phyloP scores from a whole-genome alignment of 2,797 vertebrate species.

The Ctenochaetus hawaiiensis region DNA sequence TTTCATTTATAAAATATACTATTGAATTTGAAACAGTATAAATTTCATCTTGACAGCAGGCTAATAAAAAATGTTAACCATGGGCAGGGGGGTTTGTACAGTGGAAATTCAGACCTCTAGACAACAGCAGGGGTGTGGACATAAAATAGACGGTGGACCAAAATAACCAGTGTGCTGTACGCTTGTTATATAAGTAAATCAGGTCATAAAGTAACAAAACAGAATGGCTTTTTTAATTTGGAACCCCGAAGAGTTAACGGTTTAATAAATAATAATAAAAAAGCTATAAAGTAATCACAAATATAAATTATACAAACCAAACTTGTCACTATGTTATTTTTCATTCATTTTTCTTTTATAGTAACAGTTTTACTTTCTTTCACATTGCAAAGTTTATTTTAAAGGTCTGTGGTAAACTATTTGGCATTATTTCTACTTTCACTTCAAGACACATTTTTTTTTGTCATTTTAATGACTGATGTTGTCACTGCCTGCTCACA shows the following conservation, averaged over 20 bases:
- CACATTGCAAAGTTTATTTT: not conserved
- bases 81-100: conserved; percentile 26
- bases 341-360: not conserved
- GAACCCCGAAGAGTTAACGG: not conserved
- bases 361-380: not conserved
- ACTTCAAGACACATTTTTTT: not conserved
- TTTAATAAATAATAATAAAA: conserved; percentile 12
- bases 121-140: conserved; percentile 24
- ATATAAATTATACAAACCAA: not conserved
- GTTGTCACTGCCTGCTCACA: not conserved
- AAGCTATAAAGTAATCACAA: not conserved
- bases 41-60: conserved; percentile 63
- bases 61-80: conserved; percentile 30
- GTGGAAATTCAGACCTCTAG: conserved; percentile 13
- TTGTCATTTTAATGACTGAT: not conserved
- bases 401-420: not conserved
- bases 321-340: not conserved
- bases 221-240: not conserved
- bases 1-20: conserved; percentile 73
- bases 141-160: conserved; percentile 4
- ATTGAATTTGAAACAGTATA: conserved; percentile 68
- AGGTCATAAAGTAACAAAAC: not conserved
- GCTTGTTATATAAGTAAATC: not conserved
- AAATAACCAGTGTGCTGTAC: not conserved
- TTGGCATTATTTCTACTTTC: not conserved